Evolutionary conservation across 2,797 vertebrate species (phyloP).

Genomic region (Hapalemur alaotrensis): DNA sequence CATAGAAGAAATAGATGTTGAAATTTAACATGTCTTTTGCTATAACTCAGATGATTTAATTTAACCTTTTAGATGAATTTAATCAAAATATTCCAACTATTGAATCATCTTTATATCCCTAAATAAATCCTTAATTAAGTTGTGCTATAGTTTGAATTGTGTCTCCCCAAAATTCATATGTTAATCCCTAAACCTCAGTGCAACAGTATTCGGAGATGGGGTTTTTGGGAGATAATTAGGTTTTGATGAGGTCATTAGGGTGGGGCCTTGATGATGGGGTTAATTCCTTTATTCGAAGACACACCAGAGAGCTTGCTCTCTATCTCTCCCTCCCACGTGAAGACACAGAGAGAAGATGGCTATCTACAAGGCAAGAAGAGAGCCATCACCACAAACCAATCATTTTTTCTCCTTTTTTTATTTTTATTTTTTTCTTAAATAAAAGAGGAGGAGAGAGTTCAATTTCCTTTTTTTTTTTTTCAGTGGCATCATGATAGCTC

Average conservation of each 20-base stretch:
- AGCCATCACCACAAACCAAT: not conserved
- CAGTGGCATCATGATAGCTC: too few relatives aligned
- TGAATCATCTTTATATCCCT: conserved; percentile 6
- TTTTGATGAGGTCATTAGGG: not conserved
- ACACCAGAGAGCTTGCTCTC: not conserved
- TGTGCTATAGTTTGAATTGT: not conserved
- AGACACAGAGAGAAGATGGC: not conserved
- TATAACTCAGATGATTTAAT: conserved; percentile 1
- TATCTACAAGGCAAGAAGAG: not conserved
- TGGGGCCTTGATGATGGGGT: not conserved
- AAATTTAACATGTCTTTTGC: not conserved
- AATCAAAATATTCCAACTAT: not conserved
- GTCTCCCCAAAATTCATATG: not conserved
- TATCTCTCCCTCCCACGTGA: not conserved
- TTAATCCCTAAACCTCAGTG: not conserved
- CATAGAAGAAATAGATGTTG: not conserved
- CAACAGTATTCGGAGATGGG: not conserved
- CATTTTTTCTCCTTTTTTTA: too few relatives aligned
- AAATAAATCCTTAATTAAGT: not conserved
- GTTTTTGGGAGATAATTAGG: not conserved
- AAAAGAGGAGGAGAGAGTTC: too few relatives aligned
- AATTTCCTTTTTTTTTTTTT: too few relatives aligned
- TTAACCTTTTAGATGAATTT: conserved; percentile 41
- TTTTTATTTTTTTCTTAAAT: too few relatives aligned
- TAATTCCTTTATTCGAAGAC: not conserved